Evolutionary conservation across 2,113 vertebrate species (phyloP), one percentile per base, ranked within the genome.

Genomic region (Hippoglossus stenolepis): DNA sequence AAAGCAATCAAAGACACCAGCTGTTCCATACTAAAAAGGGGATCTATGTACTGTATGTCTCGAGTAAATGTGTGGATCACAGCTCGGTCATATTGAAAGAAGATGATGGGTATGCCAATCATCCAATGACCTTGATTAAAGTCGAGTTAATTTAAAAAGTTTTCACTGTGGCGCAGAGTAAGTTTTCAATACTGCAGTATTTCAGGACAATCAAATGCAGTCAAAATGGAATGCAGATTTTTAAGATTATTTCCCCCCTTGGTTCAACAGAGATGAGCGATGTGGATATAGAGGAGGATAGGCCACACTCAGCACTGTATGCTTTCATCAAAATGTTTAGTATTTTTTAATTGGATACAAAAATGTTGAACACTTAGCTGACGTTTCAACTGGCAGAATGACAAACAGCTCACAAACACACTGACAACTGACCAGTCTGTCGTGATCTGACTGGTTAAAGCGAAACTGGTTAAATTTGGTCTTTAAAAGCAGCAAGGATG

Each of bases 1-100:
- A 75, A 88, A 87, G 85, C 79, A 87, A 82, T 90, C 72, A 85
- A 75, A 77, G 68, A 70, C 64, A 67, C 57, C 79, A 83, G 73
- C 79, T 82, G 76, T 82, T 83, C 75, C 77, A 70, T 79, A 68
- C 74, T 63, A 88, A 85, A 77, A 53, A 73, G 76, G 56, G 69
- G 77, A 79, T 88, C 79, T 70, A 63, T 58, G 65, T 26, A 40
- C 38, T 54, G 60, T 58, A 69, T 70, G 47, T 65, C 70, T 69
- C 54, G 61, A 59, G 58, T 69, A 79, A 68, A 73, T 70, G 28
- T 80, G 61, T 70, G 69, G 62, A 73, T 77, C 58, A 69, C 76
- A 71, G 63, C 63, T 56, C 53, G 43, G 59, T 69, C 68, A 65
- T 65, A 58, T 62, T 49, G 65, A 63, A 61, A 71, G 77, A 62